phyloP scores from a whole-genome alignment of 2,113 vertebrate genomes.

The Romanogobio albipinnatus region DNA sequence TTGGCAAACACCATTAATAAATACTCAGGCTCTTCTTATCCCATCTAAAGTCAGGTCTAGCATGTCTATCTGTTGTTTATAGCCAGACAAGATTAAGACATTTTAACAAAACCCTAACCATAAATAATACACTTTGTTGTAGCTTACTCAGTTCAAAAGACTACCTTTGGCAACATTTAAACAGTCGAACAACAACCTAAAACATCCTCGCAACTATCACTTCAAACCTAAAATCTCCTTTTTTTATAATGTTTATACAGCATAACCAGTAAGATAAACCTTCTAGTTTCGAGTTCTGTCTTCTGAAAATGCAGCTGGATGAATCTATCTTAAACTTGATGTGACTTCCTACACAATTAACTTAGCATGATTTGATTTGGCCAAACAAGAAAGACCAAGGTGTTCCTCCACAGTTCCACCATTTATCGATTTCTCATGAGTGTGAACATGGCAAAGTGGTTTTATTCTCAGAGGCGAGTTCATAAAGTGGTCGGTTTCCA shows the following conservation, averaged over 20 bases:
- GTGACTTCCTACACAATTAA: neutral
- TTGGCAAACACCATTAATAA: neutral
- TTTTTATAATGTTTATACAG: no score
- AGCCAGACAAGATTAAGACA: neutral
- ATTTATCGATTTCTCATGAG: slow-evolving; percentile 32
- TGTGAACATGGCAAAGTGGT: slow-evolving; percentile 13
- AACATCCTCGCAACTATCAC: no score
- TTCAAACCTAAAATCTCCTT: no score
- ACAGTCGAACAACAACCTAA: no score
- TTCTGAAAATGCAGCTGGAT: neutral
- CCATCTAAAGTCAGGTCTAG: neutral
- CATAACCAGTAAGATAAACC: no score
- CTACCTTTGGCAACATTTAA: neutral
- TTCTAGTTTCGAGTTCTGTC: neutral
- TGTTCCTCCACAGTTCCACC: neutral
- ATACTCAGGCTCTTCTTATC: neutral
- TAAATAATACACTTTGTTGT: neutral
- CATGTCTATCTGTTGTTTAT: neutral
- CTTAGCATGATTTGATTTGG: neutral
- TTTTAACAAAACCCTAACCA: neutral
- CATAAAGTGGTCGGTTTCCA: slow-evolving; percentile 36
- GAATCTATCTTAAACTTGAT: neutral
- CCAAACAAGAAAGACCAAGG: slow-evolving; percentile 2
- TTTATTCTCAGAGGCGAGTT: slow-evolving; percentile 30
- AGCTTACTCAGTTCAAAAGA: neutral